Evolutionary conservation across 2,797 vertebrate species (phyloP).

Genomic region (Pantherophis vulpinus): DNA sequence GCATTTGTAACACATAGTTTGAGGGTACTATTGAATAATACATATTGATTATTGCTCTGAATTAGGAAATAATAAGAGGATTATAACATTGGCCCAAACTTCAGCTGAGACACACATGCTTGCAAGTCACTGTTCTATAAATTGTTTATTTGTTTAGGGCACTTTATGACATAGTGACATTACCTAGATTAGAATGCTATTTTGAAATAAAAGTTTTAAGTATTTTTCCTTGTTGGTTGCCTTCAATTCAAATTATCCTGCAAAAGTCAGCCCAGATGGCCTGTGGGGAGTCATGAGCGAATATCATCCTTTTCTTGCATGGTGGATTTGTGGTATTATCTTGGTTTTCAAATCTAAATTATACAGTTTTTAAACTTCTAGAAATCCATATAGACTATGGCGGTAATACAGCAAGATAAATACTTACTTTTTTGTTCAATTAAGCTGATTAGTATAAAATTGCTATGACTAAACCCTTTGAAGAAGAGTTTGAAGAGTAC

Average conservation of each 20-base stretch:
- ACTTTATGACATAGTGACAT: not conserved
- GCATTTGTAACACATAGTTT: not conserved
- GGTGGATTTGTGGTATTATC: not conserved
- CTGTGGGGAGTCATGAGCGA: not conserved
- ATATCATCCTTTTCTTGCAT: not conserved
- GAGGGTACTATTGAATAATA: not conserved
- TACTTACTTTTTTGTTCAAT: not conserved
- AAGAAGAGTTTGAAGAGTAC: not conserved
- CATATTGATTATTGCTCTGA: not conserved
- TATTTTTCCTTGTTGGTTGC: not conserved
- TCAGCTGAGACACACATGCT: not conserved
- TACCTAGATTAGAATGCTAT: not conserved
- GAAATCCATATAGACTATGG: not conserved
- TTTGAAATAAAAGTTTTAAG: not conserved
- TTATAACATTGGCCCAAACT: not conserved
- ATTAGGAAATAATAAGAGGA: not conserved
- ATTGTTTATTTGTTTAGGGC: not conserved
- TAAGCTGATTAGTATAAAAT: not conserved
- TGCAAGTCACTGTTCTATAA: not conserved
- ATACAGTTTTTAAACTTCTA: not conserved
- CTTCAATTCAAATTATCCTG: not conserved
- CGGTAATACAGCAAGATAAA: not conserved
- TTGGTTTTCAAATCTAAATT: not conserved
- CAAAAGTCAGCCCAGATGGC: not conserved
- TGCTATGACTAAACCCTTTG: not conserved